Evolutionary conservation across 2,113 vertebrate species (phyloP).

Genomic region (Platysternon megacephalum): DNA sequence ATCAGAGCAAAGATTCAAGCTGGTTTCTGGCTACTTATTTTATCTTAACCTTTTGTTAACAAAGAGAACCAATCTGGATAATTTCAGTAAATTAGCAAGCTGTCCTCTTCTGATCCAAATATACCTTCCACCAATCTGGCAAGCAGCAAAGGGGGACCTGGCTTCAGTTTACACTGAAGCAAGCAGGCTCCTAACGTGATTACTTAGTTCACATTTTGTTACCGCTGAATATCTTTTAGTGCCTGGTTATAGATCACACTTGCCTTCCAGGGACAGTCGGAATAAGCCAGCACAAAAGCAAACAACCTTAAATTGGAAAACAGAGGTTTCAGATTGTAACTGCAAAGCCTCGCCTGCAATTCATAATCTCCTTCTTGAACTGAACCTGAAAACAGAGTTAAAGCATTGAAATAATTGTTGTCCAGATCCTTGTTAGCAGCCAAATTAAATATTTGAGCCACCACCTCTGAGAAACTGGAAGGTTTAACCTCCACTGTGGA

Average conservation of each 20-base stretch:
- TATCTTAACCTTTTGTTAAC: background rate
- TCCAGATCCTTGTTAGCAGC: background rate
- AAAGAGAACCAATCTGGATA: slow-evolving; percentile 36
- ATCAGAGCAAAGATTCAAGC: slow-evolving; percentile 3
- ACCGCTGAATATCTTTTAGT: slow-evolving; percentile 63
- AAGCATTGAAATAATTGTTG: slow-evolving; percentile 65
- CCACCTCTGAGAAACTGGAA: background rate
- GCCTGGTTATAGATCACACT: slow-evolving; percentile 66
- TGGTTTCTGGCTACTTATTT: slow-evolving; percentile 52
- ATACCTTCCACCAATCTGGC: background rate
- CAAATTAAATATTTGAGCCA: slow-evolving; percentile 50
- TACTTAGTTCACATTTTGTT: slow-evolving; percentile 41
- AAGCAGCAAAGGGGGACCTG: background rate
- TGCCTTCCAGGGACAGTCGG: slow-evolving; percentile 69
- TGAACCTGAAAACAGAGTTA: slow-evolving; percentile 68
- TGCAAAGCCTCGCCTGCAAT: slow-evolving; percentile 60
- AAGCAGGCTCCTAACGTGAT: slow-evolving; percentile 2
- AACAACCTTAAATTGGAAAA: slow-evolving; percentile 71
- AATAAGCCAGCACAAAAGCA: slow-evolving; percentile 68
- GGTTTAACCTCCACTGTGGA: slow-evolving; percentile 38
- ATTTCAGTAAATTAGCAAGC: slow-evolving; percentile 22
- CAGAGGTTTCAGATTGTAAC: slow-evolving; percentile 57
- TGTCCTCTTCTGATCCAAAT: background rate
- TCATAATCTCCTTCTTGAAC: slow-evolving; percentile 58
- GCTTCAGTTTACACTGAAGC: background rate